phyloP scores from a whole-genome alignment of 2,888 invertebrate species.

The Reticulitermes lucifugus region DNA sequence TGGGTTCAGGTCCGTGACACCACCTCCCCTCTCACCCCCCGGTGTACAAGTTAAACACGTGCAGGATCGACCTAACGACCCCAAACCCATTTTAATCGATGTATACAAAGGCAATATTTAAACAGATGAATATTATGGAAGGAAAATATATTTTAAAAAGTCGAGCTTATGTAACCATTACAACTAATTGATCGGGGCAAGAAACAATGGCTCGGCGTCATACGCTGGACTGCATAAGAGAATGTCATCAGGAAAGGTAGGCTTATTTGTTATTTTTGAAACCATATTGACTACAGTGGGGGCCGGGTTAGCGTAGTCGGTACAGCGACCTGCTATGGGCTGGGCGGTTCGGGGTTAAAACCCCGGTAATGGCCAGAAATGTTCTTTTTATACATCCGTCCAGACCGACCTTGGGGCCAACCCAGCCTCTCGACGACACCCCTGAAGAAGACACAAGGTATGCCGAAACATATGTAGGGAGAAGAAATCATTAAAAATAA shows the following conservation, averaged over 20 bases:
- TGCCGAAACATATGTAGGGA: no score
- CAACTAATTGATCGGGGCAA: not conserved
- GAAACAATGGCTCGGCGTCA: not conserved
- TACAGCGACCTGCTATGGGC: no score
- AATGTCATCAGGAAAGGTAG: not conserved
- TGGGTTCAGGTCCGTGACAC: not conserved
- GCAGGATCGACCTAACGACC: not conserved
- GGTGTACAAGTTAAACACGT: constrained; percentile 20
- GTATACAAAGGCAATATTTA: not conserved
- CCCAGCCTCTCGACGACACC: no score
- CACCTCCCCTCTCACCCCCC: not conserved
- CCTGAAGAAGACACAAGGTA: no score
- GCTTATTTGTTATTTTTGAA: no score
- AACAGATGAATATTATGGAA: not conserved
- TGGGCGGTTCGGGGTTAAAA: no score
- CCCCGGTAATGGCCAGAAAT: no score
- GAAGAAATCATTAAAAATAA: no score
- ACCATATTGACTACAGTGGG: no score
- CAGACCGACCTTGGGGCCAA: no score
- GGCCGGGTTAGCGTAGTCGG: no score
- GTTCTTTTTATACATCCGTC: no score
- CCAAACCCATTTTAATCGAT: constrained; percentile 29
- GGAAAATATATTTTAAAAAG: not conserved
- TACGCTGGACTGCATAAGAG: not conserved
- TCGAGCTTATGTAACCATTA: not conserved